Conservation (phyloP, 2,113 vertebrate genomes). For the Pipra filicauda region DNA sequence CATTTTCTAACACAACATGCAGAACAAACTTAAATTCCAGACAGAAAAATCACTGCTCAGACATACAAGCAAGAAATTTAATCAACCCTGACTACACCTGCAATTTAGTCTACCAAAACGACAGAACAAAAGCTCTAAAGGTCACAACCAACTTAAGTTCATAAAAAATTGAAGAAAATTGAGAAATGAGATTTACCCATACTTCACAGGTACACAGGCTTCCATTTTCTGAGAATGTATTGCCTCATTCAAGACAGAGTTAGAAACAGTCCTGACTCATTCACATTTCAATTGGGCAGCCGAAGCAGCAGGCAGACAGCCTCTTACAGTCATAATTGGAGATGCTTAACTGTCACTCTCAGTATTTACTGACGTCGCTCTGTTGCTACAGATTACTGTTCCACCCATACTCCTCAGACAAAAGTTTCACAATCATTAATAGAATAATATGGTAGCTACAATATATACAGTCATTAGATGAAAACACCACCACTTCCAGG, state of each 20-base stretch:
- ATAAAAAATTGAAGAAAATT: not conserved
- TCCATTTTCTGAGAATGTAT: not conserved
- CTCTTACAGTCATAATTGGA: not conserved
- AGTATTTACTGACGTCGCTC: not conserved
- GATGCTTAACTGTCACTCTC: not conserved
- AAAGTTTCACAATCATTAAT: not conserved
- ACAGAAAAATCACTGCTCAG: not conserved
- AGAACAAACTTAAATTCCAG: conserved; percentile 4
- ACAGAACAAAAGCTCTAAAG: not conserved
- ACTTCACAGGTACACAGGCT: not conserved
- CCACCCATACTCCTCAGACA: not conserved
- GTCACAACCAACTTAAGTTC: not conserved
- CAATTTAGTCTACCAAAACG: not conserved
- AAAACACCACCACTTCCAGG: not conserved
- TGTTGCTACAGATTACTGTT: not conserved
- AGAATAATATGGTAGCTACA: not conserved
- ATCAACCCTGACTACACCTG: not conserved
- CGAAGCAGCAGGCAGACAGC: not conserved
- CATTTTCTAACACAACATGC: not conserved
- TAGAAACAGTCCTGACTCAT: not conserved
- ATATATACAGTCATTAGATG: not conserved
- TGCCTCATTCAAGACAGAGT: not conserved
- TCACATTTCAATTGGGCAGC: not conserved
- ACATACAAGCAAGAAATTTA: not conserved
- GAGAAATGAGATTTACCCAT: not conserved